Evolutionary conservation across 2,113 vertebrate genomes (phyloP).

Genomic region (Podiceps cristatus): DNA sequence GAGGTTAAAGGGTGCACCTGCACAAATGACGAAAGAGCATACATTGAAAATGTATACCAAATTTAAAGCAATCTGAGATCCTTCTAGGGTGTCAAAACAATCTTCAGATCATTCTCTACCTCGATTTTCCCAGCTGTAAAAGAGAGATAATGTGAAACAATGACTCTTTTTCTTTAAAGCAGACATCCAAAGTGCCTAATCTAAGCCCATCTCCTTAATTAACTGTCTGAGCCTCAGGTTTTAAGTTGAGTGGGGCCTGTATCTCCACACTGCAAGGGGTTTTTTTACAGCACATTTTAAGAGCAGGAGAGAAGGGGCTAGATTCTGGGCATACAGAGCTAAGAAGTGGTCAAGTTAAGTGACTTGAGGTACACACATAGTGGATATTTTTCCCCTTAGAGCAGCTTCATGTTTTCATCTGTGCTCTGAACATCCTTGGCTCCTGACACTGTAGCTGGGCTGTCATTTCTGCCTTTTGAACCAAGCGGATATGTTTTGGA

Average conservation of each 20-base stretch:
- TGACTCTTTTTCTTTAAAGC: not conserved
- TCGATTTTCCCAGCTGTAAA: not conserved
- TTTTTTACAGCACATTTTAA: not conserved
- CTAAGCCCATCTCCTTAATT: not conserved
- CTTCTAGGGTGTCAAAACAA: not conserved
- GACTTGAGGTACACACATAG: not conserved
- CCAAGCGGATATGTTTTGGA: not conserved
- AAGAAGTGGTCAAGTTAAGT: not conserved
- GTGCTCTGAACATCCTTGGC: not conserved
- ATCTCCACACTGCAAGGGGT: not conserved
- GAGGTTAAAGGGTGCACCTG: not conserved
- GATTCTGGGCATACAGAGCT: not conserved
- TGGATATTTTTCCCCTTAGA: not conserved
- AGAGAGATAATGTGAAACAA: not conserved
- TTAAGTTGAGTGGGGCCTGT: not conserved
- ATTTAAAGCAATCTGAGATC: not conserved
- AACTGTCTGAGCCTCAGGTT: not conserved
- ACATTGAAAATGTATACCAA: not conserved
- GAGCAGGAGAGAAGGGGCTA: not conserved
- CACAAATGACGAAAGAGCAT: not conserved
- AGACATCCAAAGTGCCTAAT: not conserved
- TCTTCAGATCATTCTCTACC: not conserved
- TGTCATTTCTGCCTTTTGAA: not conserved
- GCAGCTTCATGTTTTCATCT: not conserved
- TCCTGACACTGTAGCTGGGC: not conserved